These are phyloP conservation scores for Drosophila kanapiae DNA, from an alignment of 1,140 invertebrate species.

Conservation along the genomic window DNA sequence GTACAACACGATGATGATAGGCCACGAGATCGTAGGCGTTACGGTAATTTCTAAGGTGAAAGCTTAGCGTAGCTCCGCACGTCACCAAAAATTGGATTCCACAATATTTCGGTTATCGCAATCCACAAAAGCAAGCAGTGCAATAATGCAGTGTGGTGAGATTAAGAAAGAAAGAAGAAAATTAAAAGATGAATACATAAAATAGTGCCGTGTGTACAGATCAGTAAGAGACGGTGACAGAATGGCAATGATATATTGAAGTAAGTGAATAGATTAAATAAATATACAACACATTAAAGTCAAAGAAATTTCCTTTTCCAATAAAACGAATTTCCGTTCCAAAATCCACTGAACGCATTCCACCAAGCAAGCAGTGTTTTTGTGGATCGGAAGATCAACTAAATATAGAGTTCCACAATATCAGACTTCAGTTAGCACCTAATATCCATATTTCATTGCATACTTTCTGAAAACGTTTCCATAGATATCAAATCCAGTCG, in stretches of 20 bases:
- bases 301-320: background rate
- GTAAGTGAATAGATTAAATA: no score
- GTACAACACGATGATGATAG: slow-evolving; percentile 69
- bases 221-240: no score
- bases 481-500: background rate
- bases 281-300: no score
- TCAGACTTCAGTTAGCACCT: rapidly evolving
- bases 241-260: no score
- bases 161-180: no score
- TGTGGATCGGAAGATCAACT: background rate
- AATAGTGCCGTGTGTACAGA: no score
- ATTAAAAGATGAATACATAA: no score
- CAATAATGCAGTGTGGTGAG: background rate
- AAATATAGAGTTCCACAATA: background rate
- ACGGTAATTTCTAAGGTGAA: slow-evolving; percentile 55
- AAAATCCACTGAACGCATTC: background rate
- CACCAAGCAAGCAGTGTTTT: background rate
- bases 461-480: background rate
- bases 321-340: background rate
- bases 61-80: slow-evolving; percentile 33
- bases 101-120: background rate
- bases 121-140: background rate
- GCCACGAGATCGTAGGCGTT: slow-evolving; percentile 60
- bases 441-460: background rate
- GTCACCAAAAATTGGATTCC: background rate